Conservation (phyloP, 2,888 invertebrate genomes). For the Xylota segnis region DNA sequence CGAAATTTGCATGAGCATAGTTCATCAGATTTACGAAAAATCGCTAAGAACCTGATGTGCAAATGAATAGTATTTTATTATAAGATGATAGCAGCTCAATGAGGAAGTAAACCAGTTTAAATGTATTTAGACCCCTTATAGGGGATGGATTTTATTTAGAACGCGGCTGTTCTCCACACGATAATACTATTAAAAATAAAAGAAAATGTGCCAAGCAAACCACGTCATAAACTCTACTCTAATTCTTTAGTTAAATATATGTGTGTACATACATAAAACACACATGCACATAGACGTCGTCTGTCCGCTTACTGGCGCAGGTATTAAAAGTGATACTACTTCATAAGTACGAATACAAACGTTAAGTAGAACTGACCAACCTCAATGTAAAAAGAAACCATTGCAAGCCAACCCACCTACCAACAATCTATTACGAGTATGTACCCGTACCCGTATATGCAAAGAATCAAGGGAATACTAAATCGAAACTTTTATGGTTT, state of each 20-base stretch:
- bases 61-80: too few species aligned
- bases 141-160: too few species aligned
- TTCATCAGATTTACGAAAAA: too few species aligned
- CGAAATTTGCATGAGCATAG: too few species aligned
- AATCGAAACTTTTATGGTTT: slow-evolving; percentile 68
- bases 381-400: slow-evolving; percentile 66
- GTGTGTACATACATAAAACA: slow-evolving; percentile 2
- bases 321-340: slow-evolving; percentile 20
- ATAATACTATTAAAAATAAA: slow-evolving; percentile 59
- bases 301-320: slow-evolving; percentile 13
- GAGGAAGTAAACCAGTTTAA: not conserved
- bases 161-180: not conserved
- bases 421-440: slow-evolving; percentile 24
- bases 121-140: too few species aligned
- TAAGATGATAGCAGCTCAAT: too few species aligned
- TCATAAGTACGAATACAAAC: slow-evolving; percentile 19
- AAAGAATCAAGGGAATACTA: slow-evolving; percentile 54
- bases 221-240: slow-evolving; percentile 22
- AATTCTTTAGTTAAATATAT: slow-evolving; percentile 20
- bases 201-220: slow-evolving; percentile 17
- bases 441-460: slow-evolving; percentile 2
- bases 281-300: slow-evolving; percentile 49
- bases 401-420: slow-evolving; percentile 52
- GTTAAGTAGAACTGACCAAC: slow-evolving; percentile 71
- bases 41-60: too few species aligned